Base-by-base conservation (phyloP, 1,140 invertebrate genomes). In the Nasonia vitripennis region DNA sequence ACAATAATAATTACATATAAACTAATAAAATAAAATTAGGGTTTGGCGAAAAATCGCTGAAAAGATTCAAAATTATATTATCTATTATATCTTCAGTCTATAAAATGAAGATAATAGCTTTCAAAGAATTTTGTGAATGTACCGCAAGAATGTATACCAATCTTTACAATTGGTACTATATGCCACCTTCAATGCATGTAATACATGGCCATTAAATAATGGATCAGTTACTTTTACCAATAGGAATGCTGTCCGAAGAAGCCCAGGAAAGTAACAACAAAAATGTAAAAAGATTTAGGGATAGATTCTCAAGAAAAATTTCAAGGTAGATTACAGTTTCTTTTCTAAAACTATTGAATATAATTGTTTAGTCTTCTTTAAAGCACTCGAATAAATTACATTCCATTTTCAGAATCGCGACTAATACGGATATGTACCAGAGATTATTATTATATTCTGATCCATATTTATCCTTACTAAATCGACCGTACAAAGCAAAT, bases 161-260 rank as follows among this genome's bases (percentile, higher is more conserved):
- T 48, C 17, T 81, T 12, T 90, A 90, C 62, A 27, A 45, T 23
- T 88, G 89, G 90, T 89, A 84, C 74, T 87, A 81, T 55, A 90
- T 91, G 88, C 87, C 87, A 12, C 85, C 86, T 37, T 80, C 86
- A 17, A 45, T 90, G 27, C 89, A 91, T 71, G 88, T 86, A 37
- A 86, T 89, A 37, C 88, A 89, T 73, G 86, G 88, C 23, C 45
- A 81, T 86, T 48, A 85, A 23, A 90, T 90, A 62, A 87, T 90
- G 9, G 84, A 86, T 45, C 27, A 31, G 2, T 51, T 83, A 14
- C 34, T 62, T 5, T 37, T 84, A 14, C 90, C 92, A 67, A 89
- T 92, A 71, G 92, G 90, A n/a, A 81, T 87, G 78, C 67, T 91
- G 23, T 87, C 83, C 17, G 75, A 87, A 87, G 86, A 89, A n/a